Percentiles rank a stretch among this genome's conserved stretches.
Evolutionary conservation across 2,797 vertebrate species (phyloP).

Genomic region (Phrynocephalus vlangalii): DNA sequence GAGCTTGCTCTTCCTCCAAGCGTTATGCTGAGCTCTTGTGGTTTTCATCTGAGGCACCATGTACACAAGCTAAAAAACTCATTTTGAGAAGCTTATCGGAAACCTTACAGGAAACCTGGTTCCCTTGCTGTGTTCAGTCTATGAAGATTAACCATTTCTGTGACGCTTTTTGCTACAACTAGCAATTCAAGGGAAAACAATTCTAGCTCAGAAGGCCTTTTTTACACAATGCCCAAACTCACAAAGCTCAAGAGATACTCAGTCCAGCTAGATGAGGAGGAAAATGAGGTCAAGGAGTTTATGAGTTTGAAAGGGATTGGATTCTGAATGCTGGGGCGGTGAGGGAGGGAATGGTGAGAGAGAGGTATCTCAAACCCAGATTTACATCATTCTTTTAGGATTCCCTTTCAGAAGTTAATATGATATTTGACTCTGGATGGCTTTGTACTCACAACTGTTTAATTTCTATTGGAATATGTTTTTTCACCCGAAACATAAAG

Average conservation of each 20-base stretch:
- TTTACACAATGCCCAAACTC: not conserved
- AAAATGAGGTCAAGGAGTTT: constrained; percentile 7
- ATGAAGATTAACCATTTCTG: constrained; percentile 45
- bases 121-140: constrained; percentile 56
- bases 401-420: not conserved
- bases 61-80: constrained; percentile 35
- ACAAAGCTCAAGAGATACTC: constrained; percentile 42
- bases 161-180: constrained; percentile 33
- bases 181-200: constrained; percentile 14
- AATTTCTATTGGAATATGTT: not conserved
- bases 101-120: constrained; percentile 74
- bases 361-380: not conserved
- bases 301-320: constrained; percentile 7
- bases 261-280: not conserved
- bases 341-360: not conserved
- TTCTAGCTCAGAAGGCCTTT: not conserved
- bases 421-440: not conserved
- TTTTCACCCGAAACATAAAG: not conserved
- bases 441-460: not conserved
- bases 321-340: constrained; percentile 27
- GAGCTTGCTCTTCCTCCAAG: not conserved
- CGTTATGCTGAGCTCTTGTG: constrained; percentile 32
- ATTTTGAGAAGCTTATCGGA: constrained; percentile 58
- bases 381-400: not conserved
- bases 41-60: constrained; percentile 62